Percentiles rank a stretch among this genome's conserved stretches.
These are phyloP conservation scores for Lepidocolaptes lacrymiger DNA, from an alignment of 2,797 vertebrate genomes.

Conservation along the genomic window DNA sequence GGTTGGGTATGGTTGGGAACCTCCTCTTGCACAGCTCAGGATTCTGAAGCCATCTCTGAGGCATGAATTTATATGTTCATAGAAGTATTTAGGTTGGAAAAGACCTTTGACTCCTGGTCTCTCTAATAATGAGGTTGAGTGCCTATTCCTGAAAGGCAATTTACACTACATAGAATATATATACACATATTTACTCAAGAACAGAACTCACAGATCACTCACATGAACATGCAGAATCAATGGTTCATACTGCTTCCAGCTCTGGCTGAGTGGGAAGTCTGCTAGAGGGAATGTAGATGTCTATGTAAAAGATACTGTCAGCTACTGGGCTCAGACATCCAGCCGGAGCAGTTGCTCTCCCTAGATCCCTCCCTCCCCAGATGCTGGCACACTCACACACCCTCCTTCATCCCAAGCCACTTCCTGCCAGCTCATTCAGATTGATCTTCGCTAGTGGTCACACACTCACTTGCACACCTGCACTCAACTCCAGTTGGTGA, in stretches of 20 bases:
- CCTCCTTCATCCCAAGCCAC: fast-evolving
- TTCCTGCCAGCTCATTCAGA: fast-evolving
- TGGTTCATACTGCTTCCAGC: background rate
- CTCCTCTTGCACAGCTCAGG: fast-evolving
- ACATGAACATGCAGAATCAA: background rate
- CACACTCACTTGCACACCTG: fast-evolving
- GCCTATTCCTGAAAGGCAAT: background rate
- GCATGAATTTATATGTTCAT: background rate
- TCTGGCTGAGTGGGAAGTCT: background rate
- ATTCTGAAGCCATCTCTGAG: background rate
- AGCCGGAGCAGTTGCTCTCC: background rate
- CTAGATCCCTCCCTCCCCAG: background rate
- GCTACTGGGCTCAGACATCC: background rate
- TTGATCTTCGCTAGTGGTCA: background rate
- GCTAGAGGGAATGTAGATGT: background rate
- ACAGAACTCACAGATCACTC: background rate
- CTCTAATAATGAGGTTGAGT: background rate
- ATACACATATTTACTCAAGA: background rate
- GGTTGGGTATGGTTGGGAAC: background rate
- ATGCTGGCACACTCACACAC: background rate
- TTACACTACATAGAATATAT: background rate
- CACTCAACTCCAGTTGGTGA: background rate
- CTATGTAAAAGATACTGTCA: background rate
- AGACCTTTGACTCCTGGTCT: background rate
- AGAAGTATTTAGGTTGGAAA: background rate